Conservation (phyloP, 2,113 vertebrate species). For the Sminthopsis crassicaudata region DNA sequence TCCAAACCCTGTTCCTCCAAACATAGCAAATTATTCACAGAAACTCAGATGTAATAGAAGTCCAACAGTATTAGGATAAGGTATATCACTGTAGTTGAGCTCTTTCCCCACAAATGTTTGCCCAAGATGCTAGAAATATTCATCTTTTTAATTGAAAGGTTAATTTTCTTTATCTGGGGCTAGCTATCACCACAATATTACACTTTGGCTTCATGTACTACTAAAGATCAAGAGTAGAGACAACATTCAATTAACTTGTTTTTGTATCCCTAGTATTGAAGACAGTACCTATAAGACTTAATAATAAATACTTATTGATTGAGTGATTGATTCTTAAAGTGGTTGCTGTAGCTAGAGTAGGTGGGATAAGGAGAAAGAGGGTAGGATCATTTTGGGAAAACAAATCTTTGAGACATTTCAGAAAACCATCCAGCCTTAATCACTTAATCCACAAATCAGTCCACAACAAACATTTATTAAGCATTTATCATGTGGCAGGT, state of each 20-base stretch:
- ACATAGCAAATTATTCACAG: neutral
- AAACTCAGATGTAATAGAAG: neutral
- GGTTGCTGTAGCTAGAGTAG: too few species aligned
- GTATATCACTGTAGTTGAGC: neutral
- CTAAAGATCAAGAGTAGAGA: neutral
- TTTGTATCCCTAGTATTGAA: neutral
- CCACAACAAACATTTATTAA: neutral
- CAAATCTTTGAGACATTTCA: neutral
- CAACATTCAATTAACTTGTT: neutral
- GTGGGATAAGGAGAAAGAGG: neutral
- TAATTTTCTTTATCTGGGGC: neutral
- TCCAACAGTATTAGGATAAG: neutral
- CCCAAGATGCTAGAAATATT: neutral
- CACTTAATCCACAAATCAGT: neutral
- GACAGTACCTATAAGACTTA: neutral
- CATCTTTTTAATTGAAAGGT: neutral
- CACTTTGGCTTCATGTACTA: neutral
- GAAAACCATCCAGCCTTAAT: neutral
- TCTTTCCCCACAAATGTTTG: neutral
- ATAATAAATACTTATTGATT: neutral
- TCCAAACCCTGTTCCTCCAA: neutral
- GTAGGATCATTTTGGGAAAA: neutral
- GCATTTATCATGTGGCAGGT: neutral
- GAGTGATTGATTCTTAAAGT: neutral
- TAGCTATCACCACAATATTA: conserved; percentile 10